These are phyloP conservation scores for Engraulis encrasicolus DNA, from an alignment of 2,113 vertebrate species.

Conservation along the genomic window DNA sequence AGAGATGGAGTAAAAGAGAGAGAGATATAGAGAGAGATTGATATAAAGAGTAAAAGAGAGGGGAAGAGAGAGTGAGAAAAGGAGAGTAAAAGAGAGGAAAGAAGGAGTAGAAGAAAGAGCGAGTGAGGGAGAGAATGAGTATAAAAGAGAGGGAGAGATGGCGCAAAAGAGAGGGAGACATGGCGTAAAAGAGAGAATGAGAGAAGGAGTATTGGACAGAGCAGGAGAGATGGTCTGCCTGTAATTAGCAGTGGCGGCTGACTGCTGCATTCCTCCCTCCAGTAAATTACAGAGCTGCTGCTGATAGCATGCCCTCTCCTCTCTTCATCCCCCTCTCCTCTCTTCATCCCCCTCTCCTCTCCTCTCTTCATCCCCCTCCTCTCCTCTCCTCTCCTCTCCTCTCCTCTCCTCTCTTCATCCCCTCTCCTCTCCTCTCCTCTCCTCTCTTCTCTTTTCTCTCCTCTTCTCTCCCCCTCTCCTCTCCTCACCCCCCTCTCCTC, in stretches of 20 bases:
- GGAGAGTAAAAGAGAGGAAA: conserved; percentile 36
- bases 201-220: conserved; percentile 40
- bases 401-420: background rate
- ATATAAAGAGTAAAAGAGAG: conserved; percentile 46
- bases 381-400: background rate
- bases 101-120: too few relatives aligned
- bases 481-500: too few relatives aligned
- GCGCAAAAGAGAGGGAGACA: conserved; percentile 44
- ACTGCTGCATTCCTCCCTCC: conserved; percentile 68
- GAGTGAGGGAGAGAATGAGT: too few relatives aligned
- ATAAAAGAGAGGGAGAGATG: conserved; percentile 35
- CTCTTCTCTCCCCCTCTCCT: conserved; percentile 25
- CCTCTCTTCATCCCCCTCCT: background rate
- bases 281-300: conserved; percentile 64
- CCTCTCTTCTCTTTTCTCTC: background rate
- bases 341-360: background rate
- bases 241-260: conserved; percentile 64
- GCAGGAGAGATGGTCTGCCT: conserved; percentile 49
- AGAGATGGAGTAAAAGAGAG: conserved; percentile 39
- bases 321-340: too few relatives aligned
- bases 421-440: conserved; percentile 2
- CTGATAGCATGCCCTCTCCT: conserved; percentile 34
- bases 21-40: conserved; percentile 44
- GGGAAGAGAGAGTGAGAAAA: conserved; percentile 24
- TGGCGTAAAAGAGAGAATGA: conserved; percentile 42